Percentiles rank a stretch among this genome's conserved stretches.
phyloP scores from a whole-genome alignment of 2,113 vertebrate genomes.

The Colossoma macropomum region DNA sequence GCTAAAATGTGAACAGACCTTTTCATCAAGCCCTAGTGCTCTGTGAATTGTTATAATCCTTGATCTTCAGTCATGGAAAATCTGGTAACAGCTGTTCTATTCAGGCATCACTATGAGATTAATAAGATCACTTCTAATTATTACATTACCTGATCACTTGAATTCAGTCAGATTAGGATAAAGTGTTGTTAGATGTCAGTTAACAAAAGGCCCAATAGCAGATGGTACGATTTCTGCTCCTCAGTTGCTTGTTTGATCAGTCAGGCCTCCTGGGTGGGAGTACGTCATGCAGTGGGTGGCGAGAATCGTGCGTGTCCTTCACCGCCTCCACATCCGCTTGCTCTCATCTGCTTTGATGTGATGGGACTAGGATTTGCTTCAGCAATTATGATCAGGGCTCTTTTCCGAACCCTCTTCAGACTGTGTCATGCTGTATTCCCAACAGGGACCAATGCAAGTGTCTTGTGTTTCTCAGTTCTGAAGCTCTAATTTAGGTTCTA shows the following conservation, averaged over 20 bases:
- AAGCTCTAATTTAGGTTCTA: too few species aligned
- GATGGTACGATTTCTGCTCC: neutral
- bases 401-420: neutral
- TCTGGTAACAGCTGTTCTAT: neutral
- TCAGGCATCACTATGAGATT: neutral
- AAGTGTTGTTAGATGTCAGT: neutral
- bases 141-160: neutral
- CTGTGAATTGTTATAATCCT: neutral
- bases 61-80: neutral
- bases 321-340: constrained; percentile 8
- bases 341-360: neutral
- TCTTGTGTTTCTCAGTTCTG: neutral
- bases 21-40: neutral
- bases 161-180: neutral
- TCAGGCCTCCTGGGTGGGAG: neutral
- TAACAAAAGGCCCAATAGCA: neutral
- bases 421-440: neutral
- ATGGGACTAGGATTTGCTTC: neutral
- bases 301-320: neutral
- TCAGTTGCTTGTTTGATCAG: neutral
- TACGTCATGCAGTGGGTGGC: neutral
- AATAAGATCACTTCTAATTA: neutral
- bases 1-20: neutral
- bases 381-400: neutral
- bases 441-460: neutral